These are phyloP conservation scores for Babylonia areolata DNA, from an alignment of 1,140 invertebrate species.

Conservation along the genomic window DNA sequence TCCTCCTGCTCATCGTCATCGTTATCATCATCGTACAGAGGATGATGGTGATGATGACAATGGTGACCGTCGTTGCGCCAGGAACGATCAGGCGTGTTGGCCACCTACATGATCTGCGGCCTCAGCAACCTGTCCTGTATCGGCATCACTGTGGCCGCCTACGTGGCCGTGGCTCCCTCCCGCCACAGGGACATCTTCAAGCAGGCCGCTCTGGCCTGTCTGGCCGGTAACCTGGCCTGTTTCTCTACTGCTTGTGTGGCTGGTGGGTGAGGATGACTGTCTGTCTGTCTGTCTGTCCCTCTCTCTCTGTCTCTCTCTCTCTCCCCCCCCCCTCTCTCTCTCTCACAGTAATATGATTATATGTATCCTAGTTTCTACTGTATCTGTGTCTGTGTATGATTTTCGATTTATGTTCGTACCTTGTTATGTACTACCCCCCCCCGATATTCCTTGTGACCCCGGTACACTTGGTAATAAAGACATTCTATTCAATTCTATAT, in stretches of 20 bases:
- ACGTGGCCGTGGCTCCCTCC: conserved; percentile 87
- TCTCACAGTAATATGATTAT: too few relatives aligned
- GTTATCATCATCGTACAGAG: background rate
- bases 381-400: too few relatives aligned
- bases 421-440: too few relatives aligned
- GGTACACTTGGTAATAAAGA: too few relatives aligned
- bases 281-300: too few relatives aligned
- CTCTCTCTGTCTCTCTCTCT: too few relatives aligned
- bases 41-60: too few relatives aligned
- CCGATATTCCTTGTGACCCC: too few relatives aligned
- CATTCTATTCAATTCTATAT: too few relatives aligned
- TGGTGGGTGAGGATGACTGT: conserved; percentile 42
- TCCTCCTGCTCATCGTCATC: conserved; percentile 76
- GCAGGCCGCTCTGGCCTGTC: conserved; percentile 87
- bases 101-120: conserved; percentile 95
- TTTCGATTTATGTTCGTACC: too few relatives aligned
- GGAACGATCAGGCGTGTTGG: conserved; percentile 86
- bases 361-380: too few relatives aligned
- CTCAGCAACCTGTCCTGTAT: conserved; percentile 95
- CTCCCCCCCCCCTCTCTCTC: too few relatives aligned
- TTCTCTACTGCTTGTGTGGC: conserved; percentile 78
- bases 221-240: conserved; percentile 90
- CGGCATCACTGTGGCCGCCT: conserved; percentile 89
- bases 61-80: conserved; percentile 67
- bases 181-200: conserved; percentile 79